These are phyloP conservation scores for Notiomystis cincta DNA, from an alignment of 2,113 vertebrate genomes.

Conservation along the genomic window DNA sequence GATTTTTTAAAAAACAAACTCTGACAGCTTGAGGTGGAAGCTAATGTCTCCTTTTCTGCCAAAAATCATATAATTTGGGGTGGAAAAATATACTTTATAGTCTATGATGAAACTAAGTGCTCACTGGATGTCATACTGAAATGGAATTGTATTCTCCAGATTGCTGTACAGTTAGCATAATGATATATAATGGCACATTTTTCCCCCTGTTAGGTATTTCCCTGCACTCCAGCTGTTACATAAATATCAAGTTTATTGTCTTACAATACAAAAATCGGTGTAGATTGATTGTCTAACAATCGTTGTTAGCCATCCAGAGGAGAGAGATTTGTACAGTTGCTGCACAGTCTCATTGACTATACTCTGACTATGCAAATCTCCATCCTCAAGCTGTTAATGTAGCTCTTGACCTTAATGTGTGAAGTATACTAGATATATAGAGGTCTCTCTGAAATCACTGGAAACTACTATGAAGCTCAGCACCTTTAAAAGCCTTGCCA, in stretches of 20 bases:
- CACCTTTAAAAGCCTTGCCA: background rate
- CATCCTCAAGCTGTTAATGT: background rate
- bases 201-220: background rate
- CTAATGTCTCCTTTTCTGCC: conserved; percentile 10
- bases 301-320: background rate
- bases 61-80: conserved; percentile 4
- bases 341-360: background rate
- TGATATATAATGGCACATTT: conserved; percentile 29
- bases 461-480: background rate
- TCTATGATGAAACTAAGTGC: conserved; percentile 12
- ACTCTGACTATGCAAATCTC: background rate
- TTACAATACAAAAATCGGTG: background rate
- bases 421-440: background rate
- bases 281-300: background rate
- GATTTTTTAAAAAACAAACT: conserved; percentile 15
- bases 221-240: background rate
- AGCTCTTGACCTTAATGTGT: background rate
- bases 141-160: conserved; percentile 21
- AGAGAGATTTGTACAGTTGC: background rate
- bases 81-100: conserved; percentile 21
- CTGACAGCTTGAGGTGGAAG: conserved; percentile 37
- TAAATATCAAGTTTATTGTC: background rate
- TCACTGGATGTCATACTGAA: background rate
- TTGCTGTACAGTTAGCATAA: conserved; percentile 27
- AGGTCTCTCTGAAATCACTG: background rate